Evolutionary conservation across 92 coral and sea anemone species (phyloP), one percentile per base, ranked within the genome.

Genomic region (Muricea muricata): DNA sequence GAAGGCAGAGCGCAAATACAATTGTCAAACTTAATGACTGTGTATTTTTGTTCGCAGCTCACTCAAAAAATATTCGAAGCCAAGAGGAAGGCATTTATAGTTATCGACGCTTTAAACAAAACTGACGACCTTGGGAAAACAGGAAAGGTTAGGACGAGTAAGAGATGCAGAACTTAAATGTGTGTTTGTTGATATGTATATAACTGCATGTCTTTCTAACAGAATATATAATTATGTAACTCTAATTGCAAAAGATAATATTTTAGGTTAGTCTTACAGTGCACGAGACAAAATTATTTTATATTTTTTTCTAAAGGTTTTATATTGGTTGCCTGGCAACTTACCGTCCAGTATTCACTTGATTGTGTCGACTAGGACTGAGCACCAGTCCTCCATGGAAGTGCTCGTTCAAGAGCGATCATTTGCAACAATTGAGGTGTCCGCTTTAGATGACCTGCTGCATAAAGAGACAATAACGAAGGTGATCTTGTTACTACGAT

Each of bases 61-160:
- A 83, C 90, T 72, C 41, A 10, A 32, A 75, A 77, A 40, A 88
- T 93, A 23, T 82, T 90, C 32, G 81, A 68, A 7, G 74, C 91
- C 13, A 91, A 91, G 13, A 42, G 72, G 57, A 88, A 75, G 29
- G 82, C 87, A 14, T 85, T 93, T 31, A 73, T 94, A 20, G 73
- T 93, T 17, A 87, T 94, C 30, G 98, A 94, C 79, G 94, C 97
- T 29, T 75, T 94, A 11, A 93, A 94, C 72, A 93, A 93, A 57
- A 93, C 93, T 11, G 93, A 91, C 52, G 94, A 87, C 30, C 29
- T 86, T 12, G 97, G 98, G 25, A 91, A 93, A 75, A 94, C 91
- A 0, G 88, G 88, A 67, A 94, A 91, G 92, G 98, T 90, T 45
- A 52, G 23, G 21, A 15, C 10, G 4, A 24, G 39, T n/a, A n/a